A percentile compares a stretch with the other conserved stretches of the same genome.
Conservation (phyloP, 2,888 invertebrate genomes). For the Drosophila neonasuta region DNA sequence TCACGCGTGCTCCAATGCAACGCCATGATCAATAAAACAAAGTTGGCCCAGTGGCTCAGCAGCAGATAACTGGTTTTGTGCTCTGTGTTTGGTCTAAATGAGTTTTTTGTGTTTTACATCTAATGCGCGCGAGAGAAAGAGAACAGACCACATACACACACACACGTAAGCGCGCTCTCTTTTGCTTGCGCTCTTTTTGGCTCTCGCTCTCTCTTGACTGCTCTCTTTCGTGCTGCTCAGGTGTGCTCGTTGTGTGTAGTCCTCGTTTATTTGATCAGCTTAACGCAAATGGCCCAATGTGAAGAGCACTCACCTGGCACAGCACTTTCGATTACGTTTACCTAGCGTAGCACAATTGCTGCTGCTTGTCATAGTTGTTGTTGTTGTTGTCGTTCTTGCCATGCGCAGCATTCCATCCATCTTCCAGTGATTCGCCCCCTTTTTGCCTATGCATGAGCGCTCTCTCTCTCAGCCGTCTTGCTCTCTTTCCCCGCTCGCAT, state of each 20-base stretch:
- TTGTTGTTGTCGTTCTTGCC: slow-evolving; percentile 8
- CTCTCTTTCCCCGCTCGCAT: slow-evolving; percentile 15
- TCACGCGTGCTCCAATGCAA: slow-evolving; percentile 15
- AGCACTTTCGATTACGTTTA: slow-evolving; percentile 48
- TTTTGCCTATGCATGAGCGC: slow-evolving; percentile 22
- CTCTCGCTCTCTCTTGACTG: slow-evolving; percentile 19
- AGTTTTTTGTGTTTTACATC: slow-evolving; percentile 6
- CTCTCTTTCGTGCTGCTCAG: slow-evolving; percentile 25
- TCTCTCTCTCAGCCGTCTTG: slow-evolving; percentile 1
- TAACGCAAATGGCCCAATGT: slow-evolving; percentile 20
- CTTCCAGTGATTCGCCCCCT: slow-evolving; percentile 33
- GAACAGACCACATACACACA: slow-evolving; percentile 4
- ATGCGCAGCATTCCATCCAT: slow-evolving; percentile 49
- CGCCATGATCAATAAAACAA: slow-evolving; percentile 47
- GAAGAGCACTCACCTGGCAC: slow-evolving; percentile 31
- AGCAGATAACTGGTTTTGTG: slow-evolving; percentile 34
- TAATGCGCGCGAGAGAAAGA: slow-evolving; percentile 16
- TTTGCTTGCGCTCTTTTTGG: slow-evolving; percentile 13
- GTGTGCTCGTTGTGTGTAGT: slow-evolving; percentile 25
- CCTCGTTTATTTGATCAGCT: slow-evolving; percentile 48
- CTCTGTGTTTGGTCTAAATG: slow-evolving; percentile 26
- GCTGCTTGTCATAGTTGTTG: slow-evolving; percentile 6
- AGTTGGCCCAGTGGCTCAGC: slow-evolving; percentile 38
- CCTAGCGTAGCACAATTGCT: slow-evolving; percentile 6
- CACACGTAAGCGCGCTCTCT: slow-evolving; percentile 2